Evolutionary conservation across 2,797 vertebrate species (phyloP).

Genomic region (Rhabdophis nuchalis): DNA sequence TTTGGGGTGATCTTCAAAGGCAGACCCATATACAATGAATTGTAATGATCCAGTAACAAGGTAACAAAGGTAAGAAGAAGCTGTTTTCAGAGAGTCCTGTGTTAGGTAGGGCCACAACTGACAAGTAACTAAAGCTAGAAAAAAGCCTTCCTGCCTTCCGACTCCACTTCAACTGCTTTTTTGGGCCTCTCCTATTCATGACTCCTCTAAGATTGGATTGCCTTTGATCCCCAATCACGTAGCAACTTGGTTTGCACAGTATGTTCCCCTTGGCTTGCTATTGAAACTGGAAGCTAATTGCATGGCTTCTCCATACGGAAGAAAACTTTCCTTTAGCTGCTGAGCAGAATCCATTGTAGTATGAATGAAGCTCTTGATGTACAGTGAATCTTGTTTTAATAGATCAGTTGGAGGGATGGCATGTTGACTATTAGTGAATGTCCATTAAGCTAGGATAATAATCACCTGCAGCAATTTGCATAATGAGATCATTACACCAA

Average conservation of each 20-base stretch:
- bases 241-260: not conserved
- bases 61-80: not conserved
- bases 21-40: not conserved
- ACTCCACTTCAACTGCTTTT: not conserved
- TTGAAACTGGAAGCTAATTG: not conserved
- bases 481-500: not conserved
- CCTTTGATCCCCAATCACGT: not conserved
- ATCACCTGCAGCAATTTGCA: not conserved
- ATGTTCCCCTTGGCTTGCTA: not conserved
- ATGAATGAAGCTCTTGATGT: not conserved
- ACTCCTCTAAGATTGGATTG: not conserved
- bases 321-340: not conserved
- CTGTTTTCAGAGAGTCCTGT: not conserved
- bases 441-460: not conserved
- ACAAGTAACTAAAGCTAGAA: not conserved
- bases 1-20: not conserved
- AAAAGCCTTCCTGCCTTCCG: not conserved
- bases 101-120: not conserved
- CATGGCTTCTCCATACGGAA: not conserved
- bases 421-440: not conserved
- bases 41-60: not conserved
- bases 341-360: not conserved
- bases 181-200: not conserved
- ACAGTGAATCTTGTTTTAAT: not conserved
- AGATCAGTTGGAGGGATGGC: not conserved